Evolutionary conservation across 2,797 vertebrate species (phyloP), one percentile per base, ranked within the genome.

Genomic region (Myoxocephalus aenaeus): DNA sequence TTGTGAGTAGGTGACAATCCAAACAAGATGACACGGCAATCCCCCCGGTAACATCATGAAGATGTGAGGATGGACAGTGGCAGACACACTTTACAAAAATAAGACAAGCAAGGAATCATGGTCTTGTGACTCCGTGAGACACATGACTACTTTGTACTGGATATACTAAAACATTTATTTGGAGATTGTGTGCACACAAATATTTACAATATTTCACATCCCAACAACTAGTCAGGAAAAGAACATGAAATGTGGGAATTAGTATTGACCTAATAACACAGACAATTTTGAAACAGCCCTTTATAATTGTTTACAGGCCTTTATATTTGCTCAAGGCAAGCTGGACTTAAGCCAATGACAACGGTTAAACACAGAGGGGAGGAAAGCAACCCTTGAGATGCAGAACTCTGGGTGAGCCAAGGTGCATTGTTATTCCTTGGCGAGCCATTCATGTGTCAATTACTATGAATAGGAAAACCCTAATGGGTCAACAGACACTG

Each of bases 371-470:
- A 42, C 76, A 82, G 53, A 83, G 22, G 58, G 75, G 58, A 82
- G 61, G 48, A 85, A 80, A 85, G 73, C 69, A 65, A 70, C 48
- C 44, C 67, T n/a, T 36, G 36, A 77, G 73, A 80, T 40, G 3
- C 57, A 18, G n/a, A 77, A 72, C 56, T 77, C 56, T 15, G 22
- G 27, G 71, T 54, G 34, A 42, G 65, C 70, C 34, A 78, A 17
- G 61, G 67, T 58, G 76, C 77, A 77, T 87, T 88, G 88, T 91
- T 79, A 79, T 75, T 75, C 75, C 65, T 40, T 72, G 34, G 77
- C 65, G 89, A 84, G 50, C 65, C 77, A 83, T 73, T 85, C 70
- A 84, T 79, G 83, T 87, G 84, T 86, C 77, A 14, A 79, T 87
- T 87, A 85, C 70, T 70, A 73, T 84, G 80, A 92, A 90, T 74